phyloP scores from a whole-genome alignment of 1,140 invertebrate species.

The Lucilia sericata region DNA sequence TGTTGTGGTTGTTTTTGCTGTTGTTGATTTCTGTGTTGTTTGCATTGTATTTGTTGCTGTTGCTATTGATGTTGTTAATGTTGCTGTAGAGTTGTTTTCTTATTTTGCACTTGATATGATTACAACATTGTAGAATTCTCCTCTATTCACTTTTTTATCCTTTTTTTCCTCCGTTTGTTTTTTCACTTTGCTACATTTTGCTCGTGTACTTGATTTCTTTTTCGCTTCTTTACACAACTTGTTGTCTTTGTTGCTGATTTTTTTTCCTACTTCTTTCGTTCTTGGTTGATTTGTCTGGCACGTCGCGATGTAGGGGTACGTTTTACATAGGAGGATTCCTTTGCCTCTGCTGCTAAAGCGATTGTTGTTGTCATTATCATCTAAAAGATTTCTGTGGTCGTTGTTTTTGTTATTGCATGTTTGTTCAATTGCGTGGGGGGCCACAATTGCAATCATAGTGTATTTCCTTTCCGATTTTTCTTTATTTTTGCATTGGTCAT shows the following conservation, averaged over 20 bases:
- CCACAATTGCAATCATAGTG: slow-evolving; percentile 19
- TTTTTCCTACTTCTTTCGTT: neutral
- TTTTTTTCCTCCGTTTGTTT: neutral
- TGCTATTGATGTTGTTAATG: slow-evolving; percentile 31
- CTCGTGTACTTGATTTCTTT: slow-evolving; percentile 8
- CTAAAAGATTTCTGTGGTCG: neutral
- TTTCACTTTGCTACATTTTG: neutral
- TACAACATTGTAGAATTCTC: slow-evolving; percentile 1
- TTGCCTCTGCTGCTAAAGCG: neutral
- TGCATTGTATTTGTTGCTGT: slow-evolving; percentile 18
- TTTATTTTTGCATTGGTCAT: neutral
- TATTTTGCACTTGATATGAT: slow-evolving; percentile 21
- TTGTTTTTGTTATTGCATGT: neutral
- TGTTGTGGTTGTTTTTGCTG: neutral
- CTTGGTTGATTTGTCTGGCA: slow-evolving; percentile 3
- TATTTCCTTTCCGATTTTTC: slow-evolving; percentile 10
- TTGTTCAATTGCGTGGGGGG: neutral
- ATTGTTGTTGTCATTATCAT: slow-evolving; percentile 5
- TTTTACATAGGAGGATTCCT: neutral
- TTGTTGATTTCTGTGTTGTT: neutral
- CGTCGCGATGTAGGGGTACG: neutral
- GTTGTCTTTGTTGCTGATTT: neutral
- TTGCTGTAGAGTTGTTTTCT: neutral
- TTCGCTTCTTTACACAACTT: neutral
- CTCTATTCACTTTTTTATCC: neutral